phyloP scores from a whole-genome alignment of 2,888 invertebrate species.

The Pterostichus niger region DNA sequence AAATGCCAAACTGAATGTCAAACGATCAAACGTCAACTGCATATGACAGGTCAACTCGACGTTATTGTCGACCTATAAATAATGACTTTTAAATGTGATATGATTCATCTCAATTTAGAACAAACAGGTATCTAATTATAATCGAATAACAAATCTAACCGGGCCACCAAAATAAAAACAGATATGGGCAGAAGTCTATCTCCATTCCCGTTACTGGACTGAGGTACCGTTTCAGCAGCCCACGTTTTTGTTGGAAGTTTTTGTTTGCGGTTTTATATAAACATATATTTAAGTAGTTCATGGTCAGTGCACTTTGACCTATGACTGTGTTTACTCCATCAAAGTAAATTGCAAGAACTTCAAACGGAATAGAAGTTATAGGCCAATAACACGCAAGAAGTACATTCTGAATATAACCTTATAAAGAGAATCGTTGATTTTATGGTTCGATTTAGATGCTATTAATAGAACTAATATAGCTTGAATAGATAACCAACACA shows the following conservation, averaged over 20 bases:
- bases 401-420: no score
- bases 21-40: neutral
- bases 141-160: constrained; percentile 17
- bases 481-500: no score
- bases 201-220: constrained; percentile 12
- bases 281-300: constrained; percentile 36
- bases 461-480: no score
- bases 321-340: neutral
- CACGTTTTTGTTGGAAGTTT: constrained; percentile 24
- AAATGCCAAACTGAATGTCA: neutral
- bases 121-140: neutral
- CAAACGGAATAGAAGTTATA: no score
- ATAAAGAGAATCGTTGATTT: no score
- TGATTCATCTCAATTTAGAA: constrained; percentile 32
- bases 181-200: constrained; percentile 7
- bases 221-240: neutral
- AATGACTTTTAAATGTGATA: constrained; percentile 13
- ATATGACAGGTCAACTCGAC: constrained; percentile 18
- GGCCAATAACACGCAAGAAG: no score
- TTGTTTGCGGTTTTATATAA: constrained; percentile 19
- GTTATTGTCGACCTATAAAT: neutral
- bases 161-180: constrained; percentile 16
- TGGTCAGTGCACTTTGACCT: constrained; percentile 30
- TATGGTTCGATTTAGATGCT: no score
- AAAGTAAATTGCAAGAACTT: no score